Conservation (phyloP, 2,888 invertebrate species). For the Malthinus flaveolus region DNA sequence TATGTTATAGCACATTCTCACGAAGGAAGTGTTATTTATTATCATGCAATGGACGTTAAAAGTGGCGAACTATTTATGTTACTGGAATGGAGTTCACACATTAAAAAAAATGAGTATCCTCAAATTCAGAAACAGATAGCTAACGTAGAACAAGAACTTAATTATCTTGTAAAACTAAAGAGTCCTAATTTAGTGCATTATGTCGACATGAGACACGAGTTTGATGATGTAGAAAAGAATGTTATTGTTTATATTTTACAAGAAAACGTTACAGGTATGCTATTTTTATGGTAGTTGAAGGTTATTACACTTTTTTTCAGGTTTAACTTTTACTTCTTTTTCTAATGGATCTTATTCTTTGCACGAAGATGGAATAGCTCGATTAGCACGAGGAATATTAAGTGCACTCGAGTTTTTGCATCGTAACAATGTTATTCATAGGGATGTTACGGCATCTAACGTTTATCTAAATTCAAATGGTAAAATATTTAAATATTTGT, state of each 20-base stretch:
- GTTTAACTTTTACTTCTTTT: conserved; percentile 53
- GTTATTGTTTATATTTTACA: conserved; percentile 70
- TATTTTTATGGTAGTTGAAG: conserved; percentile 7
- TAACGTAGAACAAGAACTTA: conserved; percentile 78
- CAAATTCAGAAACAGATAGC: conserved; percentile 62
- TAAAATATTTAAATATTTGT: conserved; percentile 30
- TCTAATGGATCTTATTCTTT: conserved; percentile 58
- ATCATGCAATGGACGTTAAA: conserved; percentile 74
- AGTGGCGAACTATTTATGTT: conserved; percentile 73
- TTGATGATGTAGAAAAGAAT: conserved; percentile 62
- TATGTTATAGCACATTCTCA: conserved; percentile 66
- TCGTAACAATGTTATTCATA: conserved; percentile 79
- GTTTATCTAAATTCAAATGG: conserved; percentile 73
- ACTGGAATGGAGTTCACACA: conserved; percentile 74
- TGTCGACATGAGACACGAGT: conserved; percentile 66
- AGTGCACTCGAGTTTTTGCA: conserved; percentile 79
- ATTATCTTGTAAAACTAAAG: conserved; percentile 68
- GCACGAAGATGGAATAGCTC: conserved; percentile 62
- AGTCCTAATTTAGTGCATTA: conserved; percentile 77
- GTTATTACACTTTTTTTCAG: conserved; percentile 37
- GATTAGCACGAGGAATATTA: conserved; percentile 72
- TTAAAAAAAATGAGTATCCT: conserved; percentile 49
- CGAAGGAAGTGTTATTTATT: conserved; percentile 72
- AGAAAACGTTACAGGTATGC: conserved; percentile 64
- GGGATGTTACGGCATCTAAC: conserved; percentile 75